Evolutionary conservation across 2,888 invertebrate genomes (phyloP), one percentile per base, ranked within the genome.

Genomic region (Unio delphinus): DNA sequence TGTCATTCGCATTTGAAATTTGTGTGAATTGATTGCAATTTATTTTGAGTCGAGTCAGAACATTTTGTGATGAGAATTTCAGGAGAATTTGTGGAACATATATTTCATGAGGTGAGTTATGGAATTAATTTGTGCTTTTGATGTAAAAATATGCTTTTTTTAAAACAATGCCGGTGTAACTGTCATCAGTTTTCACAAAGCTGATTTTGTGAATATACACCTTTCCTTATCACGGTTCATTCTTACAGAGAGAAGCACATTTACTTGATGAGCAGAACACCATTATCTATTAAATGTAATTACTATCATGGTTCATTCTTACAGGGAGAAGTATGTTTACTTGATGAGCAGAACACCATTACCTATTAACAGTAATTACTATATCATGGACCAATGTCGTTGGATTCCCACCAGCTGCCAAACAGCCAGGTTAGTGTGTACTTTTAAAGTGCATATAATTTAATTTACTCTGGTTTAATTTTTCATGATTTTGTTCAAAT

Each of bases 261-360:
- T 23, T 91, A 91, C 79, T 82, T 91, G 65, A 90, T 88, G 89
- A 88, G 89, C 64, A 85, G 91, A 61, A 85, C 82, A 69, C 90
- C 91, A 1, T 79, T 91, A 55, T 86, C 91, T 55, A 90, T 91
- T 72, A 91, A 91, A 84, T 91, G 90, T 72, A 91, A 91, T 83
- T 91, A 91, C 80, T 75, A 87, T 89, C n/a, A 86, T 91, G 85
- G 91, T 23, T 61, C 67, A 69, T 45, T 77, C 65, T 81, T 82
- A n/a, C 72, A 91, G 91, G 91, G 91, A 91, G 83, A 91, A 91
- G 76, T 91, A 91, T 83, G 90, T 91, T 23, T 91, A 91, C 79
- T 82, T 91, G 65, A 90, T 88, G 89, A 88, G 89, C 64, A 85
- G 91, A 61, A 85, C 82, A 69, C 90, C 91, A 1, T 79, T 91